Evolutionary conservation across 2,113 vertebrate genomes (phyloP), one percentile per base, ranked within the genome.

Genomic region (Odontesthes bonariensis): DNA sequence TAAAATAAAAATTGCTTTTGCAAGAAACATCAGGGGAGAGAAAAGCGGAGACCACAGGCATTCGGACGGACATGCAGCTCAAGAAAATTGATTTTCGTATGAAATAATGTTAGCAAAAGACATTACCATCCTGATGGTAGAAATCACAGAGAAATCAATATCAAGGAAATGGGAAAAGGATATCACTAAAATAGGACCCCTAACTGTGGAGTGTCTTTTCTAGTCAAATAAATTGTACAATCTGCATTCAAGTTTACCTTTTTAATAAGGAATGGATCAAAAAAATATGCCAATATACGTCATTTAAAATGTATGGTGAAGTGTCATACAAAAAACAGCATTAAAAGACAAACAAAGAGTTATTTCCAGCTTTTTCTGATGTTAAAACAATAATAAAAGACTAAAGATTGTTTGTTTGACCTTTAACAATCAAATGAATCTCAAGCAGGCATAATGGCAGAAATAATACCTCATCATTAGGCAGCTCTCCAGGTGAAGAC

Each of bases 1-100:
- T 79, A 73, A 78, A 81, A 91, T 82, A 87, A 83, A 93, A 94
- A 92, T 88, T 82, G 75, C 79, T 88, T 90, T 71, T 73, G 81
- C 58, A 82, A 71, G 81, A 91, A 78, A 83, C 47, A 71, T 82
- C 75, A 53, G 77, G 32, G 53, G 68, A 19, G 47, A 73, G 63
- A 71, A 42, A 82, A 81, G 78, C 73, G 54, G 78, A 80, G 55
- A 75, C 57, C 33, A 8, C 20, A 23, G 47, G 33, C 65, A 32
- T 53, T 82, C 59, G 69, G 68, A 81, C 17, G 12, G 69, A 73
- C 79, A 5, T 42, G 47, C 6, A 56, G 78, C 81, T 82, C 62
- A 42, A 23, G 62, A 70, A 75, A 82, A 71, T 66, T 8, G 57
- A 32, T 73, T 78, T 78, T 72, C 77, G 53, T 16, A 63, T 70